Base-by-base conservation (phyloP, 2,888 invertebrate genomes). In the Mystacides longicornis region DNA sequence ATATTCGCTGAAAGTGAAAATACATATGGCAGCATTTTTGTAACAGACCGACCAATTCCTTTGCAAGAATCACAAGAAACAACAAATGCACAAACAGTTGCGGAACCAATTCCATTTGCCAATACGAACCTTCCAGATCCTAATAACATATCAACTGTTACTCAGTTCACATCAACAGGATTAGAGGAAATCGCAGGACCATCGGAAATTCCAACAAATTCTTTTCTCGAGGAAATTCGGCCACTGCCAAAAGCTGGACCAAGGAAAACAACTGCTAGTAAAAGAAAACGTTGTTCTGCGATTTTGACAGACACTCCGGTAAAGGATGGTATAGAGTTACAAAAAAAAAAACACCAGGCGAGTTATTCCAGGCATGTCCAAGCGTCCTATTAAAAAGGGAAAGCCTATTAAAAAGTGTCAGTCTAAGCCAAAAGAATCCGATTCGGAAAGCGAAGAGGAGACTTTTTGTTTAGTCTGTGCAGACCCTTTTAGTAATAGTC, bases 301-400 rank as follows among this genome's bases (percentile, higher is more conserved):
- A 55, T 62, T 54, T 61, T 60, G 51, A 57, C 61, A n/a, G 59
- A 62, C 31, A 62, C 60, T n/a, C 59, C 60, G 23, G 55, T 54
- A 37, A 61, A 61, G 50, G 52, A 56, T 23, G 56, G 57, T 46
- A 45, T 54, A 51, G 51, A 57, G 52, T 18, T 31, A 42, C 50
- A 56, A 21, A 31, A 46, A 45, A 52, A n/a, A 48, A 23, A 53
- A 53, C 22, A 16, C 19, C 48, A 48, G 31, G 53, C 31, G 46
- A 23, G 48, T 48, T 19, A 33, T 48, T 48, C 22, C 23, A 47
- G 48, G 48, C 37, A 23, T 20, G 31, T 47, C 46, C 20, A 31
- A 53, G 43, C 46, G n/a, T 47, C 23, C 19, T 19, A n/a, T n/a
- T n/a, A 27, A 23, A 53, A 45, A 47, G 31, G 33, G 48, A 53